phyloP scores from a whole-genome alignment of 2,888 invertebrate genomes.

The Neria commutata region DNA sequence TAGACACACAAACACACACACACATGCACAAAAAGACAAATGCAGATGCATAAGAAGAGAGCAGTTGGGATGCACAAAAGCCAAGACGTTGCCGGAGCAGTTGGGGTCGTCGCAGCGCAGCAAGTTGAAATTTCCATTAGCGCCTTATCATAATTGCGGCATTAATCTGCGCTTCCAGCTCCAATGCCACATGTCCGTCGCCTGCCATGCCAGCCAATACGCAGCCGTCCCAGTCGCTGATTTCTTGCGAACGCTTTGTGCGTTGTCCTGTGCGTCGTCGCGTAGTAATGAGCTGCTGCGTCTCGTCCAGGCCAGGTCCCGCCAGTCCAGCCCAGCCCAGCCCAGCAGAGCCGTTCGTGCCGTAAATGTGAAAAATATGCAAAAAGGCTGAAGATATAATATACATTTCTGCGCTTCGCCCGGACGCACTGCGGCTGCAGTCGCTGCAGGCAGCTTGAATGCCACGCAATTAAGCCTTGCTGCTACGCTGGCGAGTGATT shows the following conservation, averaged over 20 bases:
- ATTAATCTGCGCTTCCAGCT: conserved; percentile 44
- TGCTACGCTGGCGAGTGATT: not conserved
- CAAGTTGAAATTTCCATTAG: conserved; percentile 50
- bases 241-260: not conserved
- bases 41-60: not conserved
- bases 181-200: too few relatives aligned
- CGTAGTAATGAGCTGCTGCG: not conserved
- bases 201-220: not conserved
- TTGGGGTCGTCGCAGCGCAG: too few relatives aligned
- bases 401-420: not conserved
- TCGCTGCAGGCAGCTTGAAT: not conserved
- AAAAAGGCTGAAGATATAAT: not conserved
- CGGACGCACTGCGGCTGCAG: too few relatives aligned
- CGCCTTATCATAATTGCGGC: conserved; percentile 51
- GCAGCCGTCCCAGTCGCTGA: not conserved
- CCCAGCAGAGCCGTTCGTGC: not conserved
- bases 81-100: not conserved
- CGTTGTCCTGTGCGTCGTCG: not conserved
- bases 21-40: conserved; percentile 2
- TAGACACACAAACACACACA: conserved; percentile 7
- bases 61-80: too few relatives aligned
- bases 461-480: not conserved
- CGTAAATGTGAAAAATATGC: not conserved
- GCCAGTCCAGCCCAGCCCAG: too few relatives aligned
- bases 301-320: too few relatives aligned